These are phyloP conservation scores for Schlechtendalia chinensis DNA, from an alignment of 1,140 invertebrate genomes.

Conservation along the genomic window DNA sequence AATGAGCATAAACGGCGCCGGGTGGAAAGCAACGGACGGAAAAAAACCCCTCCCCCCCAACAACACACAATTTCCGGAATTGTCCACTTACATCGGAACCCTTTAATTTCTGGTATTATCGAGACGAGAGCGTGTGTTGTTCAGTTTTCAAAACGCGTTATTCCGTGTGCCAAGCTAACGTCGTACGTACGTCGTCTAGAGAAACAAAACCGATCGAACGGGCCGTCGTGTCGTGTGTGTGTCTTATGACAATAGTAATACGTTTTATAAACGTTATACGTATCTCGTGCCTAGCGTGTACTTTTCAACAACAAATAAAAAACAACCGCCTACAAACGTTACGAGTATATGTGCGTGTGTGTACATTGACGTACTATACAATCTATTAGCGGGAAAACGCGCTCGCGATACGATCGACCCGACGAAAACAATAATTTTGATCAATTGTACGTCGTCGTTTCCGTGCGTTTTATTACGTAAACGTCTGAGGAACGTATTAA, in stretches of 20 bases:
- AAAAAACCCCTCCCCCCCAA: neutral
- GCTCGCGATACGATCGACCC: neutral
- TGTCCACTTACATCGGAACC: slow-evolving; percentile 1
- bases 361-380: too few relatives aligned
- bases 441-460: slow-evolving; percentile 8
- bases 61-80: slow-evolving; percentile 33
- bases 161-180: neutral
- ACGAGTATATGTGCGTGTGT: neutral
- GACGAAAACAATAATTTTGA: neutral
- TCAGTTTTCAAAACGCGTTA: neutral
- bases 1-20: neutral
- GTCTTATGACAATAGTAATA: too few relatives aligned
- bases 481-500: neutral
- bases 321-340: neutral
- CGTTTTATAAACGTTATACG: too few relatives aligned
- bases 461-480: neutral
- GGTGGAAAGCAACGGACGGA: slow-evolving; percentile 7
- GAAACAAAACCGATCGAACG: too few relatives aligned
- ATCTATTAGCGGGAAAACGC: too few relatives aligned
- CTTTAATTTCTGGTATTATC: slow-evolving; percentile 17
- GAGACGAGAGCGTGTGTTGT: neutral
- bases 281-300: neutral
- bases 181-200: neutral
- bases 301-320: neutral
- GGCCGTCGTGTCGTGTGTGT: too few relatives aligned